A percentile compares a stretch with the other conserved stretches of the same genome.
phyloP scores from a whole-genome alignment of 2,888 invertebrate species.

The Limnephilus marmoratus region DNA sequence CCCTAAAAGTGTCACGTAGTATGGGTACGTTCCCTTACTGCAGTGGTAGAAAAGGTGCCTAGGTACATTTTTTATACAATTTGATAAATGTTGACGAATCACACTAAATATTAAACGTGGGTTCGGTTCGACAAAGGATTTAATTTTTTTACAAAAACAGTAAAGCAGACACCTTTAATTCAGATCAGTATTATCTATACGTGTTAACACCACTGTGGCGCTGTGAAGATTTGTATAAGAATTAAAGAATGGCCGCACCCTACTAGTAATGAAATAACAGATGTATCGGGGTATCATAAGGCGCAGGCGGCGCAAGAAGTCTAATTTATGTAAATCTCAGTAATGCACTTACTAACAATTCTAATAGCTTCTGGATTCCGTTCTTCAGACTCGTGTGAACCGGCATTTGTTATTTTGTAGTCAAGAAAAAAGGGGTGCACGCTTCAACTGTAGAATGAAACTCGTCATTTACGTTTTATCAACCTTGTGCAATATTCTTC shows the following conservation, averaged over 20 bases:
- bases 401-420: constrained; percentile 9
- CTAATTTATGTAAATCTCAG: constrained; percentile 51
- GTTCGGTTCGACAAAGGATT: too few species aligned
- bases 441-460: background rate
- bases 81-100: too few species aligned
- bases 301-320: background rate
- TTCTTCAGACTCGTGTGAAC: constrained; percentile 36
- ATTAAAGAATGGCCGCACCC: background rate
- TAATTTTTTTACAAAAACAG: too few species aligned
- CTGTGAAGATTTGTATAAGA: background rate
- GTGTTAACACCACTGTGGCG: background rate
- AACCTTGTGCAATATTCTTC: too few species aligned
- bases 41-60: too few species aligned
- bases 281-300: constrained; percentile 2
- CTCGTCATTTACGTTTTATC: too few species aligned
- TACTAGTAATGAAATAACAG: constrained; percentile 7
- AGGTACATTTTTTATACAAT: too few species aligned
- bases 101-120: too few species aligned
- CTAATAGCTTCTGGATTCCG: constrained; percentile 45
- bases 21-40: too few species aligned
- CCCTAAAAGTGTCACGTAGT: too few species aligned
- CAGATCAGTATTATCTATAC: background rate
- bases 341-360: constrained; percentile 48
- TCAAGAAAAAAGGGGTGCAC: background rate
- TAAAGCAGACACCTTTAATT: background rate